These are phyloP conservation scores for Strigops habroptila DNA, from an alignment of 2,113 vertebrate species.

Conservation along the genomic window DNA sequence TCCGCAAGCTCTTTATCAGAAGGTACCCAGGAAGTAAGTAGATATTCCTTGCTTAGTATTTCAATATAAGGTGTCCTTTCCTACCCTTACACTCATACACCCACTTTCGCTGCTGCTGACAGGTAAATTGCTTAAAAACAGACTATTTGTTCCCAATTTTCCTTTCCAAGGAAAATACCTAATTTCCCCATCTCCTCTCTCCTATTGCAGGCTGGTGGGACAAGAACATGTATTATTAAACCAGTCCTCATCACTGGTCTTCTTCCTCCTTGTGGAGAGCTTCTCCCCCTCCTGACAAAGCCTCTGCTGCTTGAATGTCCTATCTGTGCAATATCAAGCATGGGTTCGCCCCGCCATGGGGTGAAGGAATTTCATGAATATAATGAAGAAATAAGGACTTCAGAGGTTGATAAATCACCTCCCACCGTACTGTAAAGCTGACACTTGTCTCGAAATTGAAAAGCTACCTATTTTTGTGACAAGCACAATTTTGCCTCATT, in stretches of 20 bases:
- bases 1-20: slow-evolving; percentile 78
- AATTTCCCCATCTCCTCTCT: background rate
- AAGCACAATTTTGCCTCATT: background rate
- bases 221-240: slow-evolving; percentile 82
- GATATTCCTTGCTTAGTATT: background rate
- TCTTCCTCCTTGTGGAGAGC: background rate
- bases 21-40: slow-evolving; percentile 80
- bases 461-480: slow-evolving; percentile 30
- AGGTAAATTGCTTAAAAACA: background rate
- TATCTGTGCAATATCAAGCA: slow-evolving; percentile 47
- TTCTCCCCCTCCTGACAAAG: background rate
- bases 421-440: slow-evolving; percentile 49
- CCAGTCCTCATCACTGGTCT: background rate
- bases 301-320: slow-evolving; percentile 19
- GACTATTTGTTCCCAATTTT: background rate
- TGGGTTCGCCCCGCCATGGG: background rate
- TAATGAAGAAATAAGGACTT: slow-evolving; percentile 26
- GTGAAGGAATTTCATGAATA: slow-evolving; percentile 32
- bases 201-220: slow-evolving; percentile 79
- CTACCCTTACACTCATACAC: background rate
- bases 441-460: slow-evolving; percentile 28
- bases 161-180: background rate
- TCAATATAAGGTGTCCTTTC: background rate
- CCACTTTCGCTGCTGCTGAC: background rate
- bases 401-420: background rate